phyloP scores from a whole-genome alignment of 92 coral and sea anemone species.

The Montipora capitata region DNA sequence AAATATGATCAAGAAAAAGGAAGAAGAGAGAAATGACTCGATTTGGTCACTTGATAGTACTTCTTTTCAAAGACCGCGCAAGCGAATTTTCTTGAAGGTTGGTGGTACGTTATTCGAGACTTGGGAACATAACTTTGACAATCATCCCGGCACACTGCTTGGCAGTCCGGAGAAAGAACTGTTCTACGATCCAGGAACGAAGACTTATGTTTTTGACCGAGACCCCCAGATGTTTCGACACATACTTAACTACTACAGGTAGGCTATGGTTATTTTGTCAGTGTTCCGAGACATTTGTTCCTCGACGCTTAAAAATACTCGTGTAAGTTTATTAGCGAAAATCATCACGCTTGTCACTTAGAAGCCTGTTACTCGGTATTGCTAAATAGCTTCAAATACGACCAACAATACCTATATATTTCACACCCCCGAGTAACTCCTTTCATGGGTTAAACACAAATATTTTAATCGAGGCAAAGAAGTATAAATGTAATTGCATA shows the following conservation, averaged over 20 bases:
- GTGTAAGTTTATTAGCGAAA: too few relatives aligned
- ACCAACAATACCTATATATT: too few relatives aligned
- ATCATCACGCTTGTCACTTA: too few relatives aligned
- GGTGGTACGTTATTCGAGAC: conserved; percentile 86
- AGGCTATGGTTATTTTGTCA: background rate
- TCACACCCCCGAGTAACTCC: too few relatives aligned
- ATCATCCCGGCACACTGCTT: conserved; percentile 83
- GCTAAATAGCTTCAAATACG: too few relatives aligned
- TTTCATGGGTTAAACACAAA: too few relatives aligned
- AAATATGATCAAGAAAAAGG: conserved; percentile 19
- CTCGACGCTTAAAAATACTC: too few relatives aligned
- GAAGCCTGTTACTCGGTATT: too few relatives aligned
- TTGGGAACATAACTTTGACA: conserved; percentile 78
- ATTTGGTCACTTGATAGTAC: conserved; percentile 31
- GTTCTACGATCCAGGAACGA: conserved; percentile 68
- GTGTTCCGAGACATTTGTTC: too few relatives aligned
- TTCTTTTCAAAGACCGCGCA: conserved; percentile 24
- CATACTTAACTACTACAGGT: conserved; percentile 84
- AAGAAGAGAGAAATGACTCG: background rate
- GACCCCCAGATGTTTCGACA: conserved; percentile 91
- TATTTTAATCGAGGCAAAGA: too few relatives aligned
- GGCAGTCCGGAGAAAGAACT: conserved; percentile 84
- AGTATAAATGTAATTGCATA: too few relatives aligned
- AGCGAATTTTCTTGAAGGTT: conserved; percentile 69
- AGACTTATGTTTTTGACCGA: conserved; percentile 86